Evolutionary conservation across 2,113 vertebrate genomes (phyloP).

Genomic region (Heterotilapia buettikoferi): DNA sequence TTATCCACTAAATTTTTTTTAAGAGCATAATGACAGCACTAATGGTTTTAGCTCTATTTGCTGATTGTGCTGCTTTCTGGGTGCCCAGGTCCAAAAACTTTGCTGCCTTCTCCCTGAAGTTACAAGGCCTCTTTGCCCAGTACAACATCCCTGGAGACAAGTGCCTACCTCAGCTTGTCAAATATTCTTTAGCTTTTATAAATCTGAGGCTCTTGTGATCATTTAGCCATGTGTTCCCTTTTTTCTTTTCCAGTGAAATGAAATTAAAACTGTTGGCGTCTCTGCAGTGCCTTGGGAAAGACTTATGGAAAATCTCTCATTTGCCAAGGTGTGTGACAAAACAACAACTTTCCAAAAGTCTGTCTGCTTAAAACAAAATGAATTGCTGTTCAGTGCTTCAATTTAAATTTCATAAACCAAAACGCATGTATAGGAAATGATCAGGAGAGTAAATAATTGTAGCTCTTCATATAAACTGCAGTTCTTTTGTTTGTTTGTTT

Average conservation of each 20-base stretch:
- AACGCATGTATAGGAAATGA: accelerated
- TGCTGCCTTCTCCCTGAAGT: conserved; percentile 70
- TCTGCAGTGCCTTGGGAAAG: conserved; percentile 72
- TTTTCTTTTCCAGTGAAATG: conserved; percentile 53
- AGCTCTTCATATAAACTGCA: background rate
- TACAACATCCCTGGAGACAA: conserved; percentile 78
- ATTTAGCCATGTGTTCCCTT: background rate
- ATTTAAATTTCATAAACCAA: background rate
- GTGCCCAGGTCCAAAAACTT: conserved; percentile 72
- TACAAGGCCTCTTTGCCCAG: conserved; percentile 67
- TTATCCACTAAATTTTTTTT: background rate
- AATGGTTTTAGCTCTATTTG: background rate
- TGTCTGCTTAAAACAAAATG: background rate
- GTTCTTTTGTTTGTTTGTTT: background rate
- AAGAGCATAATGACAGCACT: background rate
- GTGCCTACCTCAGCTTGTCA: conserved; percentile 32
- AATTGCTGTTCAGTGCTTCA: background rate
- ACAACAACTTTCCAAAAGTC: background rate
- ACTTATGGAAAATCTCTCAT: conserved; percentile 72
- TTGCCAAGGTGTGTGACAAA: conserved; percentile 66
- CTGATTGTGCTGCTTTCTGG: background rate
- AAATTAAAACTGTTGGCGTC: conserved; percentile 75
- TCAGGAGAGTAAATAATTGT: background rate
- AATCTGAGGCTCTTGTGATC: background rate
- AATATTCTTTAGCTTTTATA: background rate